These are phyloP conservation scores for Acrocephalus scirpaceus DNA, from an alignment of 2,797 vertebrate genomes.

Conservation along the genomic window DNA sequence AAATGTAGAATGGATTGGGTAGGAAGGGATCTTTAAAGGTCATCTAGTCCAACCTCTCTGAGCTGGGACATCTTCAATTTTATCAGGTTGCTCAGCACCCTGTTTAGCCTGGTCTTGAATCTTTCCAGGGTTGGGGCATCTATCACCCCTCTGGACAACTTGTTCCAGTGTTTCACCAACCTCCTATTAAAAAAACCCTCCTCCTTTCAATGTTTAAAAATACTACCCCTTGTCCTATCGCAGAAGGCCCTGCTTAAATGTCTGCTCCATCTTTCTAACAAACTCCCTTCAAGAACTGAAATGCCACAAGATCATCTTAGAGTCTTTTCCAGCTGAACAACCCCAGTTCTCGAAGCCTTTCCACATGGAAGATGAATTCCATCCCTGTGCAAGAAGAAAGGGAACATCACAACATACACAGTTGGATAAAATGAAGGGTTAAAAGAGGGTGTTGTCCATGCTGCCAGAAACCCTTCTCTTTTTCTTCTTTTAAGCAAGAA, in stretches of 20 bases:
- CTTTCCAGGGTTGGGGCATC: neutral
- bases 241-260: neutral
- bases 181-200: neutral
- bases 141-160: neutral
- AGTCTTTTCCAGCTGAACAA: neutral
- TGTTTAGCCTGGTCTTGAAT: neutral
- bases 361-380: neutral
- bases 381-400: neutral
- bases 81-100: neutral
- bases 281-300: neutral
- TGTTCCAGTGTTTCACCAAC: neutral
- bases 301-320: neutral
- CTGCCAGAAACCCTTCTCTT: neutral
- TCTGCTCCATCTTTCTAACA: neutral
- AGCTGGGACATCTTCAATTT: neutral
- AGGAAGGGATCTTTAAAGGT: neutral
- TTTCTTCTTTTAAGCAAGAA: neutral
- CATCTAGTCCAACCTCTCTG: neutral
- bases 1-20: neutral
- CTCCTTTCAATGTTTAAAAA: neutral
- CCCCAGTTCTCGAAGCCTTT: neutral
- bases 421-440: neutral
- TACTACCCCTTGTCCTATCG: accelerated
- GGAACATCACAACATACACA: neutral
- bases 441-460: neutral